Conservation (phyloP, 2,888 invertebrate genomes). For the Eupithecia dodoneata region DNA sequence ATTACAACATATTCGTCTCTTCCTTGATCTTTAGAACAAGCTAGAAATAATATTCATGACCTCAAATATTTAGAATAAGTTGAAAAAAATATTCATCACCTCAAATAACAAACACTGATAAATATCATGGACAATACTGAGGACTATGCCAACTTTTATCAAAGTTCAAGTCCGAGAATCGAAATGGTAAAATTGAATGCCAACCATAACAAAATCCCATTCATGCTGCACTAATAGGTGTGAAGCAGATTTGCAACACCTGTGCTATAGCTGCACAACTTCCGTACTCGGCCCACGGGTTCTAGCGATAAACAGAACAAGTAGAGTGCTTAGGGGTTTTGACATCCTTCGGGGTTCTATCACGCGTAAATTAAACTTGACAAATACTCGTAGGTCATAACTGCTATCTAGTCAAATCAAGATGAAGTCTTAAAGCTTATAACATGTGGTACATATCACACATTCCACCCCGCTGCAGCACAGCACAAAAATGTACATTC, state of each 20-base stretch:
- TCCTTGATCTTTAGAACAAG: neutral
- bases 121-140: neutral
- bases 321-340: conserved; percentile 1
- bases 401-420: too few species aligned
- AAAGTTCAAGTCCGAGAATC: conserved; percentile 22
- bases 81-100: neutral
- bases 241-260: conserved; percentile 33
- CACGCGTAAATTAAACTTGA: neutral
- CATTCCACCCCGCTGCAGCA: too few species aligned
- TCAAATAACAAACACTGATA: neutral
- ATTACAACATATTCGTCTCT: too few species aligned
- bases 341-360: neutral
- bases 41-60: neutral
- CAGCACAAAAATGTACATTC: too few species aligned
- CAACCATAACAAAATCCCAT: conserved; percentile 29
- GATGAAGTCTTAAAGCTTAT: too few species aligned
- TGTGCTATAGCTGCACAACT: conserved; percentile 34
- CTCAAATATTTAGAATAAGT: neutral
- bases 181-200: conserved; percentile 21
- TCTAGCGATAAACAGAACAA: conserved; percentile 21
- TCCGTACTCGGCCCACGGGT: conserved; percentile 36
- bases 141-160: neutral
- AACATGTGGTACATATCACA: too few species aligned
- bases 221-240: conserved; percentile 24
- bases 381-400: too few species aligned